phyloP scores from a whole-genome alignment of 1,140 invertebrate species.

The Yoshiicerus persimilis region DNA sequence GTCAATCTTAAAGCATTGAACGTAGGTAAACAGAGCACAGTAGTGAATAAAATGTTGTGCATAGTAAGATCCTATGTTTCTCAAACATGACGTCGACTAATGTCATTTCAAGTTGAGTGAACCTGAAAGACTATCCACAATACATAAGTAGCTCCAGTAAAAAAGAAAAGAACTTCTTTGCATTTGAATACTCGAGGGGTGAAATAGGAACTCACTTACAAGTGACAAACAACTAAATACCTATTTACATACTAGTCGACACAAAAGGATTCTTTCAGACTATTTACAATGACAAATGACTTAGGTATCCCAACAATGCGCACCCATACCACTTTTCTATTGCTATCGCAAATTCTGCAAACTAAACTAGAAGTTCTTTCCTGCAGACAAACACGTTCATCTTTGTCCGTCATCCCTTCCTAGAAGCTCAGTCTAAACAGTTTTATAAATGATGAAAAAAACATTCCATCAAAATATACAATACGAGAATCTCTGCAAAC shows the following conservation, averaged over 20 bases:
- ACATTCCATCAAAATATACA: too few species aligned
- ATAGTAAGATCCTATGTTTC: neutral
- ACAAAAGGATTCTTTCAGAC: neutral
- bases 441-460: too few species aligned
- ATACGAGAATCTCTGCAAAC: too few species aligned
- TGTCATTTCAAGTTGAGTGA: neutral
- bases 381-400: too few species aligned
- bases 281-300: neutral
- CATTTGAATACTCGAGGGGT: neutral
- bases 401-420: neutral
- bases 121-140: neutral
- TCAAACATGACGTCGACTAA: neutral
- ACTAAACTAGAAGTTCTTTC: neutral
- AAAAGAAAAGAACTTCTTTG: neutral
- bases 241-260: neutral
- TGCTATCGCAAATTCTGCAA: neutral
- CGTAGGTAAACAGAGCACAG: neutral
- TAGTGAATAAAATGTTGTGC: neutral
- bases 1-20: neutral
- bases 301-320: neutral
- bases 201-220: neutral
- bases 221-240: slow-evolving; percentile 10
- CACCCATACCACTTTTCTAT: neutral
- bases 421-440: too few species aligned
- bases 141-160: neutral